Evolutionary conservation across 2,797 vertebrate genomes (phyloP), one percentile per base, ranked within the genome.

Genomic region (Enteromius viviparus): DNA sequence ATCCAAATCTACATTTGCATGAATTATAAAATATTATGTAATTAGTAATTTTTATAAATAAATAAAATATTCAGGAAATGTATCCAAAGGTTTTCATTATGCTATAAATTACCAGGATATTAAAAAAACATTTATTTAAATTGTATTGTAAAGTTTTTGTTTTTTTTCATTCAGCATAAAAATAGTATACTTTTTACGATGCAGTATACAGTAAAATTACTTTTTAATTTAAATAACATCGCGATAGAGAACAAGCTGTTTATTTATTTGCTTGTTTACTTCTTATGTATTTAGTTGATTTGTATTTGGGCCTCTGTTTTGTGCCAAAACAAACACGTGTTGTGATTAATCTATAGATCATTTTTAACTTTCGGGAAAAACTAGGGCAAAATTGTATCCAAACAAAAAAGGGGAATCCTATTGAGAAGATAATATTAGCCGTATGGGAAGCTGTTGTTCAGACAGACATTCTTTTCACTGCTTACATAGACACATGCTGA

Each of bases 301-400:
- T 8, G 10, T 32, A 9, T 26, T 17, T 51, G 2, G 29, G 14
- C 1, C 3, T 71, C 23, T 49, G 10, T 19, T 65, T 32, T 37
- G 40, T 17, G 14, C 69, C 19, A 72, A 34, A 74, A 81, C 80
- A 81, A 81, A 65, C 42, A 26, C 7, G 0, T 47, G 6, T 51
- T 17, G 40, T 26, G 14, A 81, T 37, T 40, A 64, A 82, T 75
- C 49, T 70, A 45, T 70, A 26, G 47, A n/a, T 75, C 42, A 81
- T 40, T 72, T 65, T 17, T 72, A 12, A 60, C 69, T 23, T 45
- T 23, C 23, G 3, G 37, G 3, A 49, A 32, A 11, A 75, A 74
- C 8, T 12, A 75, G 42, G 19, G 42, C 42, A 49, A 74, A 21
- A 34, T 8, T 62, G 11, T 15, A 4, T 15, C 32, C 1, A 47